Percentiles rank a stretch among this genome's conserved stretches.
phyloP scores from a whole-genome alignment of 2,113 vertebrate species.

The Vimba vimba region DNA sequence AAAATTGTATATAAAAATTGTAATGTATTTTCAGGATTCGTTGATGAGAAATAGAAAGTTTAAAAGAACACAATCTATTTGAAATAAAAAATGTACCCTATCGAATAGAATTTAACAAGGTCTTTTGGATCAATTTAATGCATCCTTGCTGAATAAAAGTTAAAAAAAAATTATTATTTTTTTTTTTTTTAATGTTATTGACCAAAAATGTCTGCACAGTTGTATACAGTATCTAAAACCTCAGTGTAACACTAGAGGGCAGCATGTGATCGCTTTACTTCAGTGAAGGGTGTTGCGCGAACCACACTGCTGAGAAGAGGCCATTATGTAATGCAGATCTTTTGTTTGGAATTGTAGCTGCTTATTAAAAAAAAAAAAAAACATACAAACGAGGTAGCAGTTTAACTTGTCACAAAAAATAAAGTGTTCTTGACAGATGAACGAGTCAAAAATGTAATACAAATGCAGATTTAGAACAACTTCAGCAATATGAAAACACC shows the following conservation, averaged over 20 bases:
- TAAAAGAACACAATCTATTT: not conserved
- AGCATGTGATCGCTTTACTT: constrained; percentile 27
- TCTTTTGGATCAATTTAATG: not conserved
- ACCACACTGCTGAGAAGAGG: not conserved
- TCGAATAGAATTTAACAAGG: too few relatives aligned
- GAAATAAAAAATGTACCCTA: not conserved
- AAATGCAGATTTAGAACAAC: not conserved
- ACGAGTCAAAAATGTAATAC: not conserved
- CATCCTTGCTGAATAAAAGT: not conserved
- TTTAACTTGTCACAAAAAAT: not conserved
- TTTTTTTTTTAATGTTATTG: too few relatives aligned
- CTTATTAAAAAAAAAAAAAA: not conserved
- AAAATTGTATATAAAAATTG: too few relatives aligned
- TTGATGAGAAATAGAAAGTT: not conserved
- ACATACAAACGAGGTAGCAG: not conserved
- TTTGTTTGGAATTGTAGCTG: not conserved
- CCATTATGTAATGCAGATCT: constrained; percentile 9
- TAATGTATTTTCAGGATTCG: not conserved
- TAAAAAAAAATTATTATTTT: too few relatives aligned
- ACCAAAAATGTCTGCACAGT: not conserved
- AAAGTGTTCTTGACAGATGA: not conserved
- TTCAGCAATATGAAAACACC: not conserved
- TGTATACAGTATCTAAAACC: not conserved
- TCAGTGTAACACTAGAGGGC: constrained; percentile 47
- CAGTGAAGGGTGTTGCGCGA: not conserved